Base-by-base conservation (phyloP, 2,888 invertebrate genomes). In the Drosophila pseudotakahashii region DNA sequence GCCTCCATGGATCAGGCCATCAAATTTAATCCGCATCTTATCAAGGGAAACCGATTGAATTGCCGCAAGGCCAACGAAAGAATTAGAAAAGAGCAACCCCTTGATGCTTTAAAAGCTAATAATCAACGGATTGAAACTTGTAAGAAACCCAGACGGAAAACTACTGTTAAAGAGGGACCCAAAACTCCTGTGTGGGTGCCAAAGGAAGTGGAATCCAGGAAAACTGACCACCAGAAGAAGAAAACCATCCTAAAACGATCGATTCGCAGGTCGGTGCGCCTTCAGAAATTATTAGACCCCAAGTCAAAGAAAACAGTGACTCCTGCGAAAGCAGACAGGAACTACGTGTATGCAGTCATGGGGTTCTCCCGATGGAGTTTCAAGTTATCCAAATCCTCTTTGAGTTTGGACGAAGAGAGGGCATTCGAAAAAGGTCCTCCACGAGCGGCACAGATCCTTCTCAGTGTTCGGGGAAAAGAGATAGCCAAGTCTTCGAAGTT, bases 11-110 rank as follows among this genome's bases (percentile, higher is more conserved):
- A 58, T 0, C 7, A 10, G 6, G 68, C 71, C 39, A 50, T 68
- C 11, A 13, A 44, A 2, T 34, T 39, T 0, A 68, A 39, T 51
- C 70, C 68, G 3, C 71, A 58, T 34, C 7, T n/a, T 13, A 39
- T 59, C 4, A 34, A 39, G 16, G 59, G 59, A 37, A 11, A 58
- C 11, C n/a, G 3, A 1, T 19, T 37, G 23, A n/a, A 19, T 2
- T 50, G 70, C 19, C 58, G 50, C 26, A 57, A 32, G 32, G 30
- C 34, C 7, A 16, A 13, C 2, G 36, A 11, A 5, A 47, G 2
- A 26, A 10, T 0, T 32, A 16, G 11, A 36, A 4, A 10, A 10
- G 41, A 14, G 14, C 32, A 19, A 5, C 1, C 42, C 4, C 5
- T 16, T 11, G 30, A 3, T 3, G 3, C 16, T 19, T 19, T 11